Base-by-base conservation (phyloP, 2,888 invertebrate genomes). In the Drosophila austrosaltans region DNA sequence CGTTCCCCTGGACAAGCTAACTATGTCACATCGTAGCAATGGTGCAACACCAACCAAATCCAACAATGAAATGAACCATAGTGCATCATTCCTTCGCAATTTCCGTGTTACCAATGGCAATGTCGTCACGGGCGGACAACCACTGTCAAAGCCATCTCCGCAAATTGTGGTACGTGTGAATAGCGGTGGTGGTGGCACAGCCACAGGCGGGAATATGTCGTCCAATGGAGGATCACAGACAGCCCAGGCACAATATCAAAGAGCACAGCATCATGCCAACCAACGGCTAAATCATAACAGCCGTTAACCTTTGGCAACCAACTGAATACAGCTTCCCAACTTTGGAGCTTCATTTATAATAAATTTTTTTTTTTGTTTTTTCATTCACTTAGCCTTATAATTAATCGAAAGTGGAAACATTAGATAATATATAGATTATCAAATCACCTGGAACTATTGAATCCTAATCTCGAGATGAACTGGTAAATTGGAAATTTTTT, bases 1-100 rank as follows among this genome's bases (percentile, higher is more conserved):
- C 22, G 72, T 82, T n/a, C 79, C 82, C 12, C 61, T 85, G 2
- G 69, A 70, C 3, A 81, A 85, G 42, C 39, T 82, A 28, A 72
- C 75, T 1, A 39, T 57, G 4, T 10, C 28, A 30, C 59, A 28
- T 53, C 68, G 59, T 8, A 54, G 2, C 7, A 40, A 7, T 2
- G 61, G 28, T 6, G 5, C 16, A 12, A 44, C 20, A 22, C 32
- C 32, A 53, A 36, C 8, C n/a, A 61, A 42, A 10, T 57, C n/a
- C 7, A n/a, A 3, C 2, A 54, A 75, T n/a, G 78, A 79, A 0
- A 0, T 60, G 0, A 66, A 8, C 36, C 78, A 76, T 53, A 69
- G 54, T n/a, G 10, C 62, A 8, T 30, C 62, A 4, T 12, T 71
- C 25, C 61, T 69, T 6, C 74, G 71, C 0, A 75, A 82, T 5